Evolutionary conservation across 2,888 invertebrate species (phyloP).

Genomic region (Pollenia griseotomentosa): DNA sequence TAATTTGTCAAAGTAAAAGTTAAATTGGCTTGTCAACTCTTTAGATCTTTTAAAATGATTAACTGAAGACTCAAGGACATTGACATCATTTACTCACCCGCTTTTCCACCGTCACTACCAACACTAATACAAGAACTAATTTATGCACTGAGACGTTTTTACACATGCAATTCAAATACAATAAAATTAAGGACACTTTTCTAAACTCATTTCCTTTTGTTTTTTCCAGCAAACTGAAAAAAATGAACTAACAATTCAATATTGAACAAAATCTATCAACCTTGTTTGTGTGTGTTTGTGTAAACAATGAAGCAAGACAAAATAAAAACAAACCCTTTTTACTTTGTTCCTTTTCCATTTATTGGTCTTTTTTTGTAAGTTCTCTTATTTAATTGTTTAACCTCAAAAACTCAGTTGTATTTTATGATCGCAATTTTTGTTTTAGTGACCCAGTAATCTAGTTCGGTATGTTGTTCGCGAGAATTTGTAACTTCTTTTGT

Average conservation of each 20-base stretch:
- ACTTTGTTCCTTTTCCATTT: conserved; percentile 17
- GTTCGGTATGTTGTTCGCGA: conserved; percentile 52
- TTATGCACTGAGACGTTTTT: neutral
- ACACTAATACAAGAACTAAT: neutral
- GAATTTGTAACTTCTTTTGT: conserved; percentile 29
- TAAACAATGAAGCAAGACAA: neutral
- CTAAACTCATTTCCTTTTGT: conserved; percentile 38
- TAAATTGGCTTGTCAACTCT: conserved; percentile 68
- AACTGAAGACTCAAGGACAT: conserved; percentile 44
- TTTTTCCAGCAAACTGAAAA: neutral
- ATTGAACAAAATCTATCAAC: conserved; percentile 8
- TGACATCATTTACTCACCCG: conserved; percentile 6
- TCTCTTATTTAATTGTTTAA: conserved; percentile 36
- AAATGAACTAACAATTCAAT: conserved; percentile 20
- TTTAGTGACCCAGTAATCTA: conserved; percentile 65
- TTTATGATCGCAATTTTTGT: conserved; percentile 49
- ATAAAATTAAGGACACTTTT: neutral
- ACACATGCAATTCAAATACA: neutral
- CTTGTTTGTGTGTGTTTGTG: neutral
- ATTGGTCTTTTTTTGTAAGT: conserved; percentile 15
- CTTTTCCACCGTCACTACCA: neutral
- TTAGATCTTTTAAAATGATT: conserved; percentile 51
- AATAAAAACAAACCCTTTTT: conserved; percentile 25
- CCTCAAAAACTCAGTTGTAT: conserved; percentile 34
- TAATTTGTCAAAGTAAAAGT: conserved; percentile 71